Percentiles rank a stretch among this genome's conserved stretches.
Evolutionary conservation across 2,888 invertebrate species (phyloP).

Genomic region (Eupithecia insigniata): DNA sequence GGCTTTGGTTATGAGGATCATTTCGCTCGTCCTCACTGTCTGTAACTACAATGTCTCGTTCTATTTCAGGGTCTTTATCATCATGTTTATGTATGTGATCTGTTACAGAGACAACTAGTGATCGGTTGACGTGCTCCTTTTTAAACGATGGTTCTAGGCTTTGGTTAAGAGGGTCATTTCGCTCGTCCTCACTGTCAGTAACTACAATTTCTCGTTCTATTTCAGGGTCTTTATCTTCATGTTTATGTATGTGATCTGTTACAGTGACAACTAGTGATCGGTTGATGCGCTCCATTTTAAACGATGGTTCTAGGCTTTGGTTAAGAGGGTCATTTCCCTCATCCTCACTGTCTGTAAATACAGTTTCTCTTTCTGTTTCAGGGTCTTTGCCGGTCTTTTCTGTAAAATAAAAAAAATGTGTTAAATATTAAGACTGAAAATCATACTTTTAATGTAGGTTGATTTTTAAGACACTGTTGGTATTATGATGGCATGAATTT

Average conservation of each 20-base stretch:
- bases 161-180: constrained; percentile 64
- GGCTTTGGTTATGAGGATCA: constrained; percentile 66
- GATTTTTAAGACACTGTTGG: too few species aligned
- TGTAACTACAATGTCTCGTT: too few species aligned
- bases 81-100: constrained; percentile 40
- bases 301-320: constrained; percentile 70
- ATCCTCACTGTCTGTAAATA: constrained; percentile 62
- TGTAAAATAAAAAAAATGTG: constrained; percentile 49
- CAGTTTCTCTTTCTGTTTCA: constrained; percentile 47
- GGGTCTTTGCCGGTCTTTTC: constrained; percentile 59
- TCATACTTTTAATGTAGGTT: too few species aligned
- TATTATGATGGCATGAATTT: too few species aligned
- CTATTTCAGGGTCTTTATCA: too few species aligned
- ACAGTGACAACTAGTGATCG: constrained; percentile 49
- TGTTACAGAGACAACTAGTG: constrained; percentile 45
- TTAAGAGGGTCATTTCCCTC: constrained; percentile 60
- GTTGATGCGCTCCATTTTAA: constrained; percentile 64
- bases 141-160: constrained; percentile 71
- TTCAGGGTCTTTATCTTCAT: constrained; percentile 40
- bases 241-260: constrained; percentile 37
- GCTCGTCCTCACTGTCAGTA: too few species aligned
- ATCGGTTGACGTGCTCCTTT: constrained; percentile 61
- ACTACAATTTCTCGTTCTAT: too few species aligned
- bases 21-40: too few species aligned
- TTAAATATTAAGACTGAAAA: too few species aligned